These are phyloP conservation scores for Conger conger DNA, from an alignment of 2,113 vertebrate genomes.

Conservation along the genomic window DNA sequence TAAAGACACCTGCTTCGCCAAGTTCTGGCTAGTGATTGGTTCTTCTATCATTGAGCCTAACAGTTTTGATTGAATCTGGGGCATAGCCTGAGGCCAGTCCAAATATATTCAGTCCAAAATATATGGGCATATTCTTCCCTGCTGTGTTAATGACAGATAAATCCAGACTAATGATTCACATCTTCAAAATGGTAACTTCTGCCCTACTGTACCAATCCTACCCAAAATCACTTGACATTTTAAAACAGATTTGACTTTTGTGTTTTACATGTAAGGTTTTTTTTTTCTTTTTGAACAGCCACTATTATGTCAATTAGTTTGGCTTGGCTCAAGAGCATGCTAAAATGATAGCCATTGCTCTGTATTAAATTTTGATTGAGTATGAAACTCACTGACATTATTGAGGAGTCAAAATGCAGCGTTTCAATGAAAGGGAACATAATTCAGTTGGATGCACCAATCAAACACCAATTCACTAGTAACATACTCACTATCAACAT, in stretches of 20 bases:
- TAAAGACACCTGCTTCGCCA: too few relatives aligned
- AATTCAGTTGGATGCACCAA: not conserved
- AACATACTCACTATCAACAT: not conserved
- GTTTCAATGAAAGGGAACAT: not conserved
- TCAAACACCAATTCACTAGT: not conserved
- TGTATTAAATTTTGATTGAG: not conserved
- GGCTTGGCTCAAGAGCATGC: not conserved
- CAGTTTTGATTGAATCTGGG: too few relatives aligned
- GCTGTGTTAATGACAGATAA: too few relatives aligned
- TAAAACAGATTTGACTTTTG: not conserved
- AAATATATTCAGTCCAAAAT: too few relatives aligned
- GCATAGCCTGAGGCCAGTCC: too few relatives aligned
- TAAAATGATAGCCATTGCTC: not conserved
- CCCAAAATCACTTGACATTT: not conserved
- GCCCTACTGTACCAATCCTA: too few relatives aligned
- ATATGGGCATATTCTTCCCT: too few relatives aligned
- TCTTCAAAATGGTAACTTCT: too few relatives aligned
- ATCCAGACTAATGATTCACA: not conserved
- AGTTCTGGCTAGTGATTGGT: too few relatives aligned
- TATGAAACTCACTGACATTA: not conserved
- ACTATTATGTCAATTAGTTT: not conserved
- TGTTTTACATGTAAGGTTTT: not conserved
- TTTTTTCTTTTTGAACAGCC: not conserved
- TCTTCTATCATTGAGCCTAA: too few relatives aligned
- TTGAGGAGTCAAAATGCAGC: not conserved